These are phyloP conservation scores for Pammene aurita DNA, from an alignment of 2,888 invertebrate genomes.

Conservation along the genomic window DNA sequence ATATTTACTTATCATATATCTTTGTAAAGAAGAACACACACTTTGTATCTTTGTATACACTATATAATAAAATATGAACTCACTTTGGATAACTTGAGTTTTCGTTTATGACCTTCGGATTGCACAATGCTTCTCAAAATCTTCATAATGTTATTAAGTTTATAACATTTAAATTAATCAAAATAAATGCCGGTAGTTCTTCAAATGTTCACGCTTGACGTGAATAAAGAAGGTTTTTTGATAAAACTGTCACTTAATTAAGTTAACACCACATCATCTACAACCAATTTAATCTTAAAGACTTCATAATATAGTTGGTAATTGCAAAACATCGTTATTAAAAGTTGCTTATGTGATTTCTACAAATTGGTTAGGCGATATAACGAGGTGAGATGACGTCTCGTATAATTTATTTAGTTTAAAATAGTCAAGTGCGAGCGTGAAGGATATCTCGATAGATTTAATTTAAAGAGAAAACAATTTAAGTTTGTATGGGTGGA, in stretches of 20 bases:
- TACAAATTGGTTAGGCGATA: slow-evolving; percentile 37
- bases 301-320: neutral
- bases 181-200: neutral
- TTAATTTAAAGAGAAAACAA: neutral
- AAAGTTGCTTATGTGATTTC: slow-evolving; percentile 26
- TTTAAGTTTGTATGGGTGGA: too few species aligned
- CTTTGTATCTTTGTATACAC: too few species aligned
- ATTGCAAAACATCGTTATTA: neutral
- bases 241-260: neutral
- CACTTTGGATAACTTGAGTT: neutral
- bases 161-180: neutral
- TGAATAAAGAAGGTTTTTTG: neutral
- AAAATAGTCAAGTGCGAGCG: slow-evolving; percentile 38
- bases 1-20: neutral
- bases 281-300: neutral
- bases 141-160: too few species aligned
- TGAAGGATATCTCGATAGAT: neutral
- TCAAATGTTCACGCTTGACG: neutral
- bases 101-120: neutral
- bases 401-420: slow-evolving; percentile 49
- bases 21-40: too few species aligned
- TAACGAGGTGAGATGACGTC: slow-evolving; percentile 42
- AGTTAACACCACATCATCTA: neutral
- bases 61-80: neutral
- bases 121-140: neutral